Conservation (phyloP, 2,797 vertebrate species). For the Bufotes viridis region DNA sequence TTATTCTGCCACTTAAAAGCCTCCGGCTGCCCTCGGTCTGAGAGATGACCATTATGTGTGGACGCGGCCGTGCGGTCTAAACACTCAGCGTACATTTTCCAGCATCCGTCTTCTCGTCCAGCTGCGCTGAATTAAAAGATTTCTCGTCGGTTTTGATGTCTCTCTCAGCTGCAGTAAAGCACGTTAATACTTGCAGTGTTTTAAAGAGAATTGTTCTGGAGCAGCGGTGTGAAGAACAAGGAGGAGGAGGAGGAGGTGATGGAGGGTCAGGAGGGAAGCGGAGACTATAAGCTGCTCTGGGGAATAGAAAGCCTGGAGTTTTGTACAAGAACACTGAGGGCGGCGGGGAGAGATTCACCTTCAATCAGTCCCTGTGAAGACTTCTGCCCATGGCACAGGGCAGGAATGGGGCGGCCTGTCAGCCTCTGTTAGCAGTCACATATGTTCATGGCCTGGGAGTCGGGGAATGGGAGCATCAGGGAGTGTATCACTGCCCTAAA, state of each 20-base stretch:
- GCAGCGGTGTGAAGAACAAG: conserved; percentile 59
- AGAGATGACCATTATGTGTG: conserved; percentile 7
- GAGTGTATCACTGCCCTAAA: neutral
- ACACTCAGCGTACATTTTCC: neutral
- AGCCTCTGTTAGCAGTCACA: conserved; percentile 66
- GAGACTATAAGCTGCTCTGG: conserved; percentile 8
- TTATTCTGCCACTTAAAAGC: conserved; percentile 15
- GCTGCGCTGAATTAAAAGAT: conserved; percentile 78
- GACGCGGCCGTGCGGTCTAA: neutral
- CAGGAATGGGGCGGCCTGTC: conserved; percentile 61
- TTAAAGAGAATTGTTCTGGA: conserved; percentile 68
- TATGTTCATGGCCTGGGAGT: conserved; percentile 60
- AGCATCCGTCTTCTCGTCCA: conserved; percentile 65
- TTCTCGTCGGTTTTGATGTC: conserved; percentile 82
- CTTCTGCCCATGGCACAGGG: conserved; percentile 60
- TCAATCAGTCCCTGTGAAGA: conserved; percentile 76
- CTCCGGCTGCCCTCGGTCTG: neutral
- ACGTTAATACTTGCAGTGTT: conserved; percentile 29
- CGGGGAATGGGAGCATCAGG: too few relatives aligned
- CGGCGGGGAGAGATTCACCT: conserved; percentile 79
- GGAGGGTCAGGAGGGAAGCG: neutral
- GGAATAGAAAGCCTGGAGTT: conserved; percentile 46
- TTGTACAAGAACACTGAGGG: conserved; percentile 64
- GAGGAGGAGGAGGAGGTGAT: neutral
- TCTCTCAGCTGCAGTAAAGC: conserved; percentile 75